These are phyloP conservation scores for Amphipoea lucens DNA, from an alignment of 2,888 invertebrate species.

Conservation along the genomic window DNA sequence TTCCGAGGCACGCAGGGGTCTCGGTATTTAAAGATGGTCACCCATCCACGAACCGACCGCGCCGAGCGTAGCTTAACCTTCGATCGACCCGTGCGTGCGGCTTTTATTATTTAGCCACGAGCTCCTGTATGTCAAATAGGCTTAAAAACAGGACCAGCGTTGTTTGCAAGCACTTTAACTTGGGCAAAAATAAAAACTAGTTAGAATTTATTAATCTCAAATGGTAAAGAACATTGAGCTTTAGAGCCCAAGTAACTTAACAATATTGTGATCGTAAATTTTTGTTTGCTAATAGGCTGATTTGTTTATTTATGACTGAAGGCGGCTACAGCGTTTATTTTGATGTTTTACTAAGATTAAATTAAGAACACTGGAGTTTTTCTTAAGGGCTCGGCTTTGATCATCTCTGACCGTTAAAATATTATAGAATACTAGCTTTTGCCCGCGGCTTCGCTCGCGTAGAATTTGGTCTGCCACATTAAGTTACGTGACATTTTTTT, in stretches of 20 bases:
- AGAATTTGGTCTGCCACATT: too few relatives aligned
- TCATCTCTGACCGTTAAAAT: constrained; percentile 9
- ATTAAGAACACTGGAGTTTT: constrained; percentile 39
- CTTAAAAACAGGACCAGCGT: neutral
- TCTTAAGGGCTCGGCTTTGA: constrained; percentile 24
- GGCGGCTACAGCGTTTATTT: constrained; percentile 50
- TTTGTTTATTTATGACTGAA: constrained; percentile 64
- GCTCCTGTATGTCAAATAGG: neutral
- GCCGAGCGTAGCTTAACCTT: neutral
- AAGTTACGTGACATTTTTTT: too few relatives aligned
- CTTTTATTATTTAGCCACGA: neutral
- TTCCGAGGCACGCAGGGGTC: neutral
- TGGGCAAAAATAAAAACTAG: constrained; percentile 17
- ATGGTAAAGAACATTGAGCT: constrained; percentile 29
- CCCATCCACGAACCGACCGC: neutral
- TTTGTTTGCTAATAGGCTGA: constrained; percentile 66
- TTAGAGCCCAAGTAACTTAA: constrained; percentile 62
- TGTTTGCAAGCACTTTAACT: constrained; percentile 22
- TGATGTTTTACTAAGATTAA: constrained; percentile 53
- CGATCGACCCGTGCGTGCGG: neutral
- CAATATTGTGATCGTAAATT: constrained; percentile 66
- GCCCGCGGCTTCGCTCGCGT: too few relatives aligned
- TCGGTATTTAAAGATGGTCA: neutral
- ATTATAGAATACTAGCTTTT: constrained; percentile 21
- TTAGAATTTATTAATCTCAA: constrained; percentile 26